phyloP scores from a whole-genome alignment of 2,113 vertebrate species.

The Pterocles burchelli region DNA sequence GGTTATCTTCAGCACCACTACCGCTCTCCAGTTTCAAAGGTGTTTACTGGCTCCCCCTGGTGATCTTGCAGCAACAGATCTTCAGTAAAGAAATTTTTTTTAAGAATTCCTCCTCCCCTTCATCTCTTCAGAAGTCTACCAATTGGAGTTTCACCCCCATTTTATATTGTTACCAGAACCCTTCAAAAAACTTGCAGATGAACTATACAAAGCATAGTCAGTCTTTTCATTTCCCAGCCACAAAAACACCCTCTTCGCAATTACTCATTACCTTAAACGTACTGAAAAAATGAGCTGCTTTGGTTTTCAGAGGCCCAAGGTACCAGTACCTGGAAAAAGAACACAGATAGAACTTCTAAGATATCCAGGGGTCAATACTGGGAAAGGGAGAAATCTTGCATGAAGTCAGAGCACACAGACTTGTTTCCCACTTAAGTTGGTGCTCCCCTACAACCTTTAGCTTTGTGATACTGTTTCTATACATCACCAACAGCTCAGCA shows the following conservation, averaged over 20 bases:
- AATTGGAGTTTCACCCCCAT: not conserved
- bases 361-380: not conserved
- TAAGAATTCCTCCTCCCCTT: not conserved
- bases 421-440: not conserved
- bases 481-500: not conserved
- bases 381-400: not conserved
- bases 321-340: constrained; percentile 90
- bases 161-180: not conserved
- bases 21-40: not conserved
- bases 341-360: not conserved
- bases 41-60: not conserved
- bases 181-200: not conserved
- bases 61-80: not conserved
- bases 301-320: constrained; percentile 92
- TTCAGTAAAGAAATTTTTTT: not conserved
- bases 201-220: not conserved
- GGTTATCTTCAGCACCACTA: not conserved
- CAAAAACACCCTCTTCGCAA: not conserved
- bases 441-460: not conserved
- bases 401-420: not conserved
- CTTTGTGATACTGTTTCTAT: not conserved
- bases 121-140: not conserved
- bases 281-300: constrained; percentile 91
- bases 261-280: constrained; percentile 81
- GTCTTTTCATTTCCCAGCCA: not conserved